phyloP scores from a whole-genome alignment of 1,140 invertebrate genomes.

The Cataglyphis hispanica region DNA sequence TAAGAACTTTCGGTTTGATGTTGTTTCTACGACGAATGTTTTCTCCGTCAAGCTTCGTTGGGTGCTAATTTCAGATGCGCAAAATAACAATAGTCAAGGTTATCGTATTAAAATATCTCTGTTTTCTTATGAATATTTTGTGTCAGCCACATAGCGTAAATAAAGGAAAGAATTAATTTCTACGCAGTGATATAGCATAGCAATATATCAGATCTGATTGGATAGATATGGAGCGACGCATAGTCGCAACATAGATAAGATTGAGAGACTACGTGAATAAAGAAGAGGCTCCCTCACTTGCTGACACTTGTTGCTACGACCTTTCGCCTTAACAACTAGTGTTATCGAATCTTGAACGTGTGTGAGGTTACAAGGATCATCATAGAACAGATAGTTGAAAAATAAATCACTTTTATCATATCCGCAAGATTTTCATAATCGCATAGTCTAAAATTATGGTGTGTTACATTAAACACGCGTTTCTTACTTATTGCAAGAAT shows the following conservation, averaged over 20 bases:
- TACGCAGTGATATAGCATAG: slow-evolving; percentile 28
- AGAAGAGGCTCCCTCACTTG: slow-evolving; percentile 17
- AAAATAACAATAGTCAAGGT: not conserved
- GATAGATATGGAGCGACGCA: slow-evolving; percentile 48
- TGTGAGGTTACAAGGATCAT: not conserved
- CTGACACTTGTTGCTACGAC: slow-evolving; percentile 72
- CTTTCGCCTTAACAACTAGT: not conserved
- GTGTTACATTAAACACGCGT: not conserved
- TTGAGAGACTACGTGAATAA: not conserved
- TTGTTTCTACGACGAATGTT: not conserved
- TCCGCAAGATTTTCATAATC: not conserved
- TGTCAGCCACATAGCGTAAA: not conserved
- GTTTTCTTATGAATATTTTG: not conserved
- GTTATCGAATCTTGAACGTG: not conserved
- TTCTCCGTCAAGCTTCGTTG: not conserved
- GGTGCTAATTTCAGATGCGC: too few species aligned
- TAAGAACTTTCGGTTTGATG: not conserved
- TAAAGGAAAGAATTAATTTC: slow-evolving; percentile 8
- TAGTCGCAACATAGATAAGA: slow-evolving; percentile 35
- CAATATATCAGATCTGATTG: slow-evolving; percentile 46
- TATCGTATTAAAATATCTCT: not conserved
- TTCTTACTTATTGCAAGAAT: not conserved
- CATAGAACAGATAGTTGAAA: not conserved
- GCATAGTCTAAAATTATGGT: not conserved
- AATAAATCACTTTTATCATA: slow-evolving; percentile 29